A percentile compares a stretch with the other conserved stretches of the same genome.
Evolutionary conservation across 2,888 invertebrate genomes (phyloP).

Genomic region (Phalera bucephala): DNA sequence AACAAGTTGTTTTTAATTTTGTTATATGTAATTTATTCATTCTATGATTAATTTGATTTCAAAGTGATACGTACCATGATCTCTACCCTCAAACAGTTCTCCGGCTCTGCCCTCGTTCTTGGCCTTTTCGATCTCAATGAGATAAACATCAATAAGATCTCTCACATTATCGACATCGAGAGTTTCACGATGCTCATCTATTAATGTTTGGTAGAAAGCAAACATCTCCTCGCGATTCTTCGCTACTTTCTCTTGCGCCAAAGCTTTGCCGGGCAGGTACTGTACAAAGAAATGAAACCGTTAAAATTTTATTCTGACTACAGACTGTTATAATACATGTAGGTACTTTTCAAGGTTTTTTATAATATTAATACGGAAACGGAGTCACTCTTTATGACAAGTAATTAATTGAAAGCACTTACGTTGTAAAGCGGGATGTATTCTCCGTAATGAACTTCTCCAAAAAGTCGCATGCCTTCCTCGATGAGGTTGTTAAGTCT

Average conservation of each 20-base stretch:
- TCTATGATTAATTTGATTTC: background rate
- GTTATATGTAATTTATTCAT: too few species aligned
- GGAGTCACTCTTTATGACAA: background rate
- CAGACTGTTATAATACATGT: background rate
- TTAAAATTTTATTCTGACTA: background rate
- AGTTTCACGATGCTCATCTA: conserved; percentile 90
- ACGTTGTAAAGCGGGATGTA: conserved; percentile 91
- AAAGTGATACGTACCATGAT: conserved; percentile 86
- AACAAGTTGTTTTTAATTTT: too few species aligned
- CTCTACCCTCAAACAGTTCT: conserved; percentile 91
- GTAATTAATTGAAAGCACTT: conserved; percentile 32
- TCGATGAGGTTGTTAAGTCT: conserved; percentile 94
- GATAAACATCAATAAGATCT: conserved; percentile 93
- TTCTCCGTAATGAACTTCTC: conserved; percentile 91
- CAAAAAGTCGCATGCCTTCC: conserved; percentile 95
- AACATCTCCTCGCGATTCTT: conserved; percentile 93
- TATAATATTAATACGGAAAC: background rate
- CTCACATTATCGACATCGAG: conserved; percentile 89
- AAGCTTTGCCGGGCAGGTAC: conserved; percentile 85
- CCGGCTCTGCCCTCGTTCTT: conserved; percentile 89
- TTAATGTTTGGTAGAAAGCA: conserved; percentile 91
- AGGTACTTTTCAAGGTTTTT: background rate
- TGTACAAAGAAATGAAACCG: conserved; percentile 42
- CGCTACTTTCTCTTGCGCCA: conserved; percentile 83
- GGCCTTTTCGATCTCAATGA: conserved; percentile 92